These are phyloP conservation scores for Pogonus chalceus DNA, from an alignment of 1,140 invertebrate species.

Conservation along the genomic window DNA sequence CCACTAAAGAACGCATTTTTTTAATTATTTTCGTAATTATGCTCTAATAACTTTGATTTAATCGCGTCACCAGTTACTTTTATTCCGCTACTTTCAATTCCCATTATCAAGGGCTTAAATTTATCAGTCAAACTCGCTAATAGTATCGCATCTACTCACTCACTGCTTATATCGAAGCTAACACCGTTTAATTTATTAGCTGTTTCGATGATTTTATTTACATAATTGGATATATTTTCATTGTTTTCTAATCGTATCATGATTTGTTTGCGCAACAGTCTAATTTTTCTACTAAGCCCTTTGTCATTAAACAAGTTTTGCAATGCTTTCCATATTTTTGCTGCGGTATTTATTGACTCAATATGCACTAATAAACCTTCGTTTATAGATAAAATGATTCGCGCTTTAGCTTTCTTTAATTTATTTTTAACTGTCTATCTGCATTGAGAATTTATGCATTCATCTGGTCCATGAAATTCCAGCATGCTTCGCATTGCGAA, in stretches of 20 bases:
- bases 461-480: slow-evolving; percentile 16
- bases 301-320: slow-evolving; percentile 22
- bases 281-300: slow-evolving; percentile 23
- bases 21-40: too few relatives aligned
- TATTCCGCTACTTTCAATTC: slow-evolving; percentile 20
- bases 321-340: slow-evolving; percentile 26
- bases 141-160: slow-evolving; percentile 30
- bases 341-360: slow-evolving; percentile 19
- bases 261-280: slow-evolving; percentile 21
- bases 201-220: slow-evolving; percentile 19
- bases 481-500: slow-evolving; percentile 14
- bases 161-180: slow-evolving; percentile 25
- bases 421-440: slow-evolving; percentile 17
- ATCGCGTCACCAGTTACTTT: slow-evolving; percentile 18
- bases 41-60: slow-evolving; percentile 24
- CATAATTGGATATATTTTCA: slow-evolving; percentile 17
- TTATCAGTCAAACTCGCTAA: slow-evolving; percentile 28
- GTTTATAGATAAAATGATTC: slow-evolving; percentile 28
- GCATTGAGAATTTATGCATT: slow-evolving; percentile 13
- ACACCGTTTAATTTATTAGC: slow-evolving; percentile 17
- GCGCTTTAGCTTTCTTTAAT: slow-evolving; percentile 24
- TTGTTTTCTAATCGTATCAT: slow-evolving; percentile 21
- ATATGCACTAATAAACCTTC: slow-evolving; percentile 28
- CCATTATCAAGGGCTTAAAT: slow-evolving; percentile 33
- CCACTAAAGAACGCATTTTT: too few relatives aligned